These are phyloP conservation scores for Hypercompe scribonia DNA, from an alignment of 2,888 invertebrate genomes.

Conservation along the genomic window DNA sequence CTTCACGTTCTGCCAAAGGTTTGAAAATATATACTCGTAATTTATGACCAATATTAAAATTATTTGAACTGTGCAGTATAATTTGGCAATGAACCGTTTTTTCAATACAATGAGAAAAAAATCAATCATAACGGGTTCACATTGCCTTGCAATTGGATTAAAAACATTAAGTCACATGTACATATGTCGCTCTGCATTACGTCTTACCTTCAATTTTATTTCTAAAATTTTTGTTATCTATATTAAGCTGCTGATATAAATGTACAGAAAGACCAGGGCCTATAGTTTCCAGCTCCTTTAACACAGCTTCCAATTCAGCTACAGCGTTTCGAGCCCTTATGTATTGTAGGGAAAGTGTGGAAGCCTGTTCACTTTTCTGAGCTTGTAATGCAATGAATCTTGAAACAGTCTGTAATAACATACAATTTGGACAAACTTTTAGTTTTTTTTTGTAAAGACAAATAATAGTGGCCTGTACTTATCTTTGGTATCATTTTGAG, in stretches of 20 bases:
- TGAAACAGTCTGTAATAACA: slow-evolving; percentile 68
- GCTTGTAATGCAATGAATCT: slow-evolving; percentile 74
- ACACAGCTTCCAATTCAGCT: slow-evolving; percentile 69
- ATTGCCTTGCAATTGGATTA: too few relatives aligned
- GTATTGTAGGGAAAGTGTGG: slow-evolving; percentile 73
- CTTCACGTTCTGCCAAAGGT: slow-evolving; percentile 73
- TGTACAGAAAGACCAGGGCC: slow-evolving; percentile 80
- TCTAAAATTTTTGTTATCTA: slow-evolving; percentile 75
- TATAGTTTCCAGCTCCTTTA: slow-evolving; percentile 73
- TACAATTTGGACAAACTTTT: neutral
- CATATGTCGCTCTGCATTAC: too few relatives aligned
- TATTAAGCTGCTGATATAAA: slow-evolving; percentile 76
- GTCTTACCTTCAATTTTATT: slow-evolving; percentile 80
- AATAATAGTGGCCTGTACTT: neutral
- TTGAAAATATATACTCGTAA: neutral
- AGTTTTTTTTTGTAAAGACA: neutral
- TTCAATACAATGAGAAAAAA: too few relatives aligned
- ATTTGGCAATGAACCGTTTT: too few relatives aligned
- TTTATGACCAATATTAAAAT: neutral
- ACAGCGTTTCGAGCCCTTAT: slow-evolving; percentile 79
- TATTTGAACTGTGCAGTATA: neutral
- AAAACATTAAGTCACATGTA: too few relatives aligned
- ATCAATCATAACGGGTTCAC: neutral
- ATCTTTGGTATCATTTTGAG: neutral
- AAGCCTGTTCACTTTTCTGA: slow-evolving; percentile 72